phyloP scores from a whole-genome alignment of 2,888 invertebrate species.

The Syrista parreyssii region DNA sequence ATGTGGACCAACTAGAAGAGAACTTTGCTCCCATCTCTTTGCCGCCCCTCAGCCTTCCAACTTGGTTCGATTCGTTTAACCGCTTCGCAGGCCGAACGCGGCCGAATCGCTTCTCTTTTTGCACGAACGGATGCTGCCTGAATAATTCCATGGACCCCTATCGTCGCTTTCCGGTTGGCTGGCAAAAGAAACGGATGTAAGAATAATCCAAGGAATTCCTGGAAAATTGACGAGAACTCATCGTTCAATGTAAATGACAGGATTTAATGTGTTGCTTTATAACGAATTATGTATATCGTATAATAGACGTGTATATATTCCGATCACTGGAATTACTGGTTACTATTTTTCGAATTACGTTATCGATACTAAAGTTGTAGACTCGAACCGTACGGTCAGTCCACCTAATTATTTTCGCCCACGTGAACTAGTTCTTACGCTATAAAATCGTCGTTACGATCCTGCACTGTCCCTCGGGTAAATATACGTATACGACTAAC shows the following conservation, averaged over 20 bases:
- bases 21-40: not conserved
- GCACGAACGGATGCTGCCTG: not conserved
- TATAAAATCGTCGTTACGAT: not conserved
- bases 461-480: not conserved
- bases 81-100: not conserved
- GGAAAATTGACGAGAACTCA: not conserved
- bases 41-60: not conserved
- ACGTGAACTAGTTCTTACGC: not conserved
- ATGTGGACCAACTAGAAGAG: constrained; percentile 52
- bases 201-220: not conserved
- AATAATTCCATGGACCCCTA: not conserved
- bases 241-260: not conserved
- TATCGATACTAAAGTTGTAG: not conserved
- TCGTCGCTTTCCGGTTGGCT: not conserved
- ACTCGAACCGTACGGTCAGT: not conserved
- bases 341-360: not conserved
- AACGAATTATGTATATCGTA: not conserved
- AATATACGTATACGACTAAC: not conserved
- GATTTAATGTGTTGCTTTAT: not conserved
- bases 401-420: not conserved
- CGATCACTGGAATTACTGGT: not conserved
- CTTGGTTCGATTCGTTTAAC: not conserved
- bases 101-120: not conserved
- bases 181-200: not conserved
- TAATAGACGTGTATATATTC: not conserved